A percentile compares a stretch with the other conserved stretches of the same genome.
phyloP scores from a whole-genome alignment of 2,113 vertebrate genomes.

The Puma concolor region DNA sequence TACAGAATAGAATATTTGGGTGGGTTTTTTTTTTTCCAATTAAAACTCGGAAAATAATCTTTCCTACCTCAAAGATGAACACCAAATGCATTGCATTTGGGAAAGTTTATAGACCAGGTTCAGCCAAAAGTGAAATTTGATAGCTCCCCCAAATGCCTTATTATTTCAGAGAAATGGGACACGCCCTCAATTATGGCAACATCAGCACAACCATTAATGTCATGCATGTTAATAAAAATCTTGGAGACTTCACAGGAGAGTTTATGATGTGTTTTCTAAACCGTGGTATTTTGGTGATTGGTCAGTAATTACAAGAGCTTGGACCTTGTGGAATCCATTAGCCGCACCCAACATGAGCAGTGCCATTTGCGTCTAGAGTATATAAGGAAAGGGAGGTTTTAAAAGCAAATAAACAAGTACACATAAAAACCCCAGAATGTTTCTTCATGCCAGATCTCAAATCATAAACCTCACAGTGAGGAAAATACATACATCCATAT shows the following conservation, averaged over 20 bases:
- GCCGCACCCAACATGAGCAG: neutral
- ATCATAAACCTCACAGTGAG: neutral
- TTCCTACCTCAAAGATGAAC: neutral
- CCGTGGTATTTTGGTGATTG: neutral
- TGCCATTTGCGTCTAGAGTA: no score
- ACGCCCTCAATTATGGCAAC: constrained; percentile 63
- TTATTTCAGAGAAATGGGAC: constrained; percentile 48
- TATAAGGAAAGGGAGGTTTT: neutral
- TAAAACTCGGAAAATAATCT: constrained; percentile 11
- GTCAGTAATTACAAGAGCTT: neutral
- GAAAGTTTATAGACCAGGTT: constrained; percentile 23
- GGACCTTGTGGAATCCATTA: neutral
- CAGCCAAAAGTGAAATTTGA: constrained; percentile 70
- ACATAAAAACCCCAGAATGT: neutral
- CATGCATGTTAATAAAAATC: constrained; percentile 61
- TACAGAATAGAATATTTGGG: neutral
- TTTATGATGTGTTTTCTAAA: constrained; percentile 32
- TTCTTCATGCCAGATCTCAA: neutral
- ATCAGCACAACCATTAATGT: constrained; percentile 54
- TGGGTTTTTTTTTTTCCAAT: neutral
- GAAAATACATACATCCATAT: rapidly evolving
- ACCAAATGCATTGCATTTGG: neutral
- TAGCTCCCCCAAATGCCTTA: neutral
- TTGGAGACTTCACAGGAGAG: neutral
- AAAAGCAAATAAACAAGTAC: neutral